Evolutionary conservation across 1,140 invertebrate species (phyloP).

Genomic region (Temnothorax nylanderi): DNA sequence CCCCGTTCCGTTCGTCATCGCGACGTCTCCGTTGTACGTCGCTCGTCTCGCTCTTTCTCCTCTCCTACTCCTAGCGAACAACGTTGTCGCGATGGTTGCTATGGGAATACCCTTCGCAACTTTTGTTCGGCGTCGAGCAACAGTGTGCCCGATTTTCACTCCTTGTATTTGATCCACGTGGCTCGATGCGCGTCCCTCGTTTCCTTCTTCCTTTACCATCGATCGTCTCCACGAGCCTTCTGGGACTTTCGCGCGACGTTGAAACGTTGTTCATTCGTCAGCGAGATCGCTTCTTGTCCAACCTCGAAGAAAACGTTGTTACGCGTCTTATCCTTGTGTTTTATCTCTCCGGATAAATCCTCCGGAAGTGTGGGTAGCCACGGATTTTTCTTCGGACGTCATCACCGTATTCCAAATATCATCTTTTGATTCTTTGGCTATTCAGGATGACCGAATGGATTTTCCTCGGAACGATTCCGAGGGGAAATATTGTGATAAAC

Average conservation of each 20-base stretch:
- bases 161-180: slow-evolving; percentile 8
- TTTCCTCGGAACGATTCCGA: neutral
- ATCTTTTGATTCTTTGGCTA: neutral
- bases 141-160: slow-evolving; percentile 53
- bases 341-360: slow-evolving; percentile 29
- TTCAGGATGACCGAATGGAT: neutral
- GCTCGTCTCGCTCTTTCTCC: slow-evolving; percentile 8
- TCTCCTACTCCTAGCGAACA: neutral
- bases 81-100: slow-evolving; percentile 62
- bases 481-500: neutral
- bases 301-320: slow-evolving; percentile 22
- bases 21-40: neutral
- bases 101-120: slow-evolving; percentile 60
- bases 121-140: slow-evolving; percentile 46
- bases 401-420: neutral
- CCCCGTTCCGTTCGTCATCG: neutral
- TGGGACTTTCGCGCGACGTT: slow-evolving; percentile 16
- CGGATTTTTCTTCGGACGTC: neutral
- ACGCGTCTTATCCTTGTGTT: slow-evolving; percentile 25
- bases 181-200: neutral
- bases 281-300: slow-evolving; percentile 21
- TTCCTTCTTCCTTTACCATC: neutral
- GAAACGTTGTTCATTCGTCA: slow-evolving; percentile 51
- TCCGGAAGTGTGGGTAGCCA: neutral
- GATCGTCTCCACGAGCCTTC: neutral